Percentiles rank a stretch among this genome's conserved stretches.
Conservation (phyloP, 1,140 invertebrate genomes). For the Epicauta chinensis region DNA sequence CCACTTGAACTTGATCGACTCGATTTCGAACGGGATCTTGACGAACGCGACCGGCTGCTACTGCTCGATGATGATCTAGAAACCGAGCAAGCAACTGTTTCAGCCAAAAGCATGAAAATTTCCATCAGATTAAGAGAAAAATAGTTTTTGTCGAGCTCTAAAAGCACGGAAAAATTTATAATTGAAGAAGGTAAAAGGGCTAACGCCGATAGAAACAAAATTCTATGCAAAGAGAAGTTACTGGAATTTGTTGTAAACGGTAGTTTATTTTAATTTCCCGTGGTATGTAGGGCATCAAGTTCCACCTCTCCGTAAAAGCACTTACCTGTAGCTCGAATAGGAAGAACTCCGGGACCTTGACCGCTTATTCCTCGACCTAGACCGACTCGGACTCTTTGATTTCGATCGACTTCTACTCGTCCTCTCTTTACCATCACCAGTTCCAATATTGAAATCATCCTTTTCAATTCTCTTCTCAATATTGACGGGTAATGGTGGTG, state of each 20-base stretch:
- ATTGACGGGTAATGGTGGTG: not conserved
- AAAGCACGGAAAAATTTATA: too few species aligned
- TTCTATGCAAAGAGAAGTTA: too few species aligned
- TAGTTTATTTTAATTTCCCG: too few species aligned
- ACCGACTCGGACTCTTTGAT: conserved; percentile 17
- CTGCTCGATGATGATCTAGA: conserved; percentile 44
- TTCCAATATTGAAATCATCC: conserved; percentile 25
- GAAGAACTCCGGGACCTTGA: conserved; percentile 42
- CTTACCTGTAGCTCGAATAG: conserved; percentile 40
- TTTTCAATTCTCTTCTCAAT: conserved; percentile 21
- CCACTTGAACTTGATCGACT: conserved; percentile 48
- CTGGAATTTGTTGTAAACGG: too few species aligned
- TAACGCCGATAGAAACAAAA: too few species aligned
- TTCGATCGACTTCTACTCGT: conserved; percentile 26
- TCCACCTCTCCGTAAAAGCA: too few species aligned
- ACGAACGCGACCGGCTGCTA: conserved; percentile 29
- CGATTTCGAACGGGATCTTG: conserved; percentile 44
- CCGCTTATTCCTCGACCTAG: conserved; percentile 18
- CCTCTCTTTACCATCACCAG: conserved; percentile 1
- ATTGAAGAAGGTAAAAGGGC: too few species aligned
- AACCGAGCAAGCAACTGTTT: too few species aligned
- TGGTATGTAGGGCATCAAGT: too few species aligned
- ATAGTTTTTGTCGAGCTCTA: too few species aligned
- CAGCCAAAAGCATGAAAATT: too few species aligned
- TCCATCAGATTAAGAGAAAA: too few species aligned